Percentiles rank a stretch among this genome's conserved stretches.
Conservation (phyloP, 2,797 vertebrate species). For the Syndactyla subalaris region DNA sequence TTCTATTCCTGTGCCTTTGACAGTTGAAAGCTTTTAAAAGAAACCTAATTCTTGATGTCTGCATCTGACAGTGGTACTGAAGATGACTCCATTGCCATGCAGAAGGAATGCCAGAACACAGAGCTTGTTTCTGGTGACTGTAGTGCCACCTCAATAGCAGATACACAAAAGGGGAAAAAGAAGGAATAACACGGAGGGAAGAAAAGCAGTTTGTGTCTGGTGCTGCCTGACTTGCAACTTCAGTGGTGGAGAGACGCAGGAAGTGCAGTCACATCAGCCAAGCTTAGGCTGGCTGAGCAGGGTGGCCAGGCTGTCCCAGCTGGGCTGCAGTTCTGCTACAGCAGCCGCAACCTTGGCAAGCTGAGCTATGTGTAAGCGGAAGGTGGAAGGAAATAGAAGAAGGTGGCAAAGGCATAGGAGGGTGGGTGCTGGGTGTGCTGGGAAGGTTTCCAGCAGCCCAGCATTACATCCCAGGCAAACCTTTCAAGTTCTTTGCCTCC, state of each 20-base stretch:
- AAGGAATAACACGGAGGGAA: neutral
- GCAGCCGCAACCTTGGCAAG: neutral
- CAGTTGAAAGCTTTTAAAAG: neutral
- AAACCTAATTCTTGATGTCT: neutral
- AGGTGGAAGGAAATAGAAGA: neutral
- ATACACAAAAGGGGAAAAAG: neutral
- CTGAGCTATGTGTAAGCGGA: neutral
- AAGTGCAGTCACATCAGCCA: neutral
- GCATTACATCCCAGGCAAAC: neutral
- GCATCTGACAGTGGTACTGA: neutral
- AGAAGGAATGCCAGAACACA: neutral
- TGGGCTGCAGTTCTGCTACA: neutral
- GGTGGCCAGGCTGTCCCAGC: neutral
- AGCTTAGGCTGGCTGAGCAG: neutral
- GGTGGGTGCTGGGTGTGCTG: neutral
- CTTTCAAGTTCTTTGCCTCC: slow-evolving; percentile 32
- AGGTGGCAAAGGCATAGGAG: neutral
- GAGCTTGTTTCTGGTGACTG: neutral
- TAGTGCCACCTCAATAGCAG: neutral
- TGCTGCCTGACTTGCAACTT: neutral
- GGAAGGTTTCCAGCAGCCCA: neutral
- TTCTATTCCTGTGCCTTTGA: neutral
- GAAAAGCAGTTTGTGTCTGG: neutral
- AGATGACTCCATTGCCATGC: neutral
- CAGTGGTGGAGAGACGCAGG: neutral